Evolutionary conservation across 1,140 invertebrate genomes (phyloP).

Genomic region (Uloborus diversus): DNA sequence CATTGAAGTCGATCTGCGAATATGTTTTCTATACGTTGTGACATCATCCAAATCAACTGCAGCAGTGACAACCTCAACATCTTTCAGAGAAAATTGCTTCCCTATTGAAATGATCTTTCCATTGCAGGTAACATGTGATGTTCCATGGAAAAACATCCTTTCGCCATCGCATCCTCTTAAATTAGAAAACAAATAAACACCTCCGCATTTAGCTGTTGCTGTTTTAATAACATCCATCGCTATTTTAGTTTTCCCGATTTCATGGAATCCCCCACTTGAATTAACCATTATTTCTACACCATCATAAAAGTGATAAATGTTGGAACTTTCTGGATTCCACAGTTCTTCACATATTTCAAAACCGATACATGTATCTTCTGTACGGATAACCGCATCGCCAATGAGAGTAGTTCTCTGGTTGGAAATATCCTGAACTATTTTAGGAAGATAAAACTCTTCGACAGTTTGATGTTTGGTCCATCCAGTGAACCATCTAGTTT

Average conservation of each 20-base stretch:
- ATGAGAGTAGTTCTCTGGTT: slow-evolving; percentile 84
- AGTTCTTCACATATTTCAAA: slow-evolving; percentile 99
- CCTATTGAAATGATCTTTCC: slow-evolving; percentile 84
- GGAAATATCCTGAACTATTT: slow-evolving; percentile 83
- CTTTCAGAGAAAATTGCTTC: slow-evolving; percentile 88
- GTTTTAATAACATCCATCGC: slow-evolving; percentile 90
- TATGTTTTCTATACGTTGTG: slow-evolving; percentile 77
- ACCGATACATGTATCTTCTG: slow-evolving; percentile 91
- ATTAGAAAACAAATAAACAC: slow-evolving; percentile 96
- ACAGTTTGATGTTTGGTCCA: slow-evolving; percentile 82
- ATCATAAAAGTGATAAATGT: slow-evolving; percentile 87
- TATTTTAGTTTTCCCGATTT: slow-evolving; percentile 90
- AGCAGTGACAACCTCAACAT: slow-evolving; percentile 90
- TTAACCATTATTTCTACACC: slow-evolving; percentile 98
- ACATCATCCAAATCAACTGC: slow-evolving; percentile 94
- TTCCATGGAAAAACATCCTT: slow-evolving; percentile 93
- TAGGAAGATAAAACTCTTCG: slow-evolving; percentile 87
- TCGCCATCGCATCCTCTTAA: slow-evolving; percentile 96
- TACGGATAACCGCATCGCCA: slow-evolving; percentile 93
- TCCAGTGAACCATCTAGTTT: slow-evolving; percentile 93
- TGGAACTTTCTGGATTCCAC: slow-evolving; percentile 89
- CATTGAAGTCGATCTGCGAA: slow-evolving; percentile 73
- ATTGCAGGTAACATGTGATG: slow-evolving; percentile 90
- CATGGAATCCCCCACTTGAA: slow-evolving; percentile 87
- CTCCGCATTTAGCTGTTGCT: slow-evolving; percentile 87